Evolutionary conservation across 2,797 vertebrate genomes (phyloP).

Genomic region (Eptatretus atami): DNA sequence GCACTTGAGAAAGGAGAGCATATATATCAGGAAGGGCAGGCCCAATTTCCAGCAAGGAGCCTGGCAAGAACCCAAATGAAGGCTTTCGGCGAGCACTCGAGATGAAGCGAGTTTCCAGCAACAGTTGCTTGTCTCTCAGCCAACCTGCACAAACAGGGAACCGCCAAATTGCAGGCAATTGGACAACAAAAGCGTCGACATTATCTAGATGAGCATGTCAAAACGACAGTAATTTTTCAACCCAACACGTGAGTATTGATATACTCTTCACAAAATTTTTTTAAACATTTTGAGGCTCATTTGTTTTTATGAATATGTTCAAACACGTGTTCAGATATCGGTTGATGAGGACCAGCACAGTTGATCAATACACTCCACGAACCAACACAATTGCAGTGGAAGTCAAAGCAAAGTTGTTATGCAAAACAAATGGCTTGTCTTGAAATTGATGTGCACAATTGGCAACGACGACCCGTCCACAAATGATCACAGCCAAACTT

Average conservation of each 20-base stretch:
- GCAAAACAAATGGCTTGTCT: too few relatives aligned
- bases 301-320: constrained; percentile 6
- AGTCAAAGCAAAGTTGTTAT: neutral
- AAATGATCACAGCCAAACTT: too few relatives aligned
- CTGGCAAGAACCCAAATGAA: constrained; percentile 61
- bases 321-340: too few relatives aligned
- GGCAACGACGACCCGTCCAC: too few relatives aligned
- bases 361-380: constrained; percentile 7
- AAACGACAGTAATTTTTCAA: neutral
- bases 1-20: constrained; percentile 39
- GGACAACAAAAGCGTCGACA: constrained; percentile 1
- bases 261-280: neutral
- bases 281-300: constrained; percentile 11
- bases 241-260: too few relatives aligned
- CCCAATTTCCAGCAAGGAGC: constrained; percentile 71
- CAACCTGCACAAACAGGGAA: constrained; percentile 22
- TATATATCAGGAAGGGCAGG: constrained; percentile 53
- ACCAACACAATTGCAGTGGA: constrained; percentile 9
- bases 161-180: neutral
- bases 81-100: constrained; percentile 23
- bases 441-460: too few relatives aligned
- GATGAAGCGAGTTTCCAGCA: constrained; percentile 69
- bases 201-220: constrained; percentile 10
- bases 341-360: neutral
- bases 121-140: constrained; percentile 45